phyloP scores from a whole-genome alignment of 1,140 invertebrate genomes.

The Apis laboriosa region DNA sequence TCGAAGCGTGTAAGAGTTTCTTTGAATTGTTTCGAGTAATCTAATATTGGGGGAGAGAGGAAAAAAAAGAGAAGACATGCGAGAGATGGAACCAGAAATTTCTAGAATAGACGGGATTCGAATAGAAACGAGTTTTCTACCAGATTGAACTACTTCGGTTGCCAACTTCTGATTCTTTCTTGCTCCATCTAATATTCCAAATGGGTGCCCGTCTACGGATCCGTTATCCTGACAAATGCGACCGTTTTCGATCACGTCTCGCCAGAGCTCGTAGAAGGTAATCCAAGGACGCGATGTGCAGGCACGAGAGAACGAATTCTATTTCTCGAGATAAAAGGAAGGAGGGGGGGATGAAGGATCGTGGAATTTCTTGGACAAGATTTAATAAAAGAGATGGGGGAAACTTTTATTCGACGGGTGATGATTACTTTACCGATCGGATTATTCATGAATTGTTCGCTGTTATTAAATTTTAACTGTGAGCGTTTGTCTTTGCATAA shows the following conservation, averaged over 20 bases:
- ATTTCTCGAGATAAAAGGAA: background rate
- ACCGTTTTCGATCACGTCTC: conserved; percentile 3
- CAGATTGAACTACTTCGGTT: conserved; percentile 12
- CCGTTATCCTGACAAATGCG: conserved; percentile 22
- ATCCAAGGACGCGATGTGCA: conserved; percentile 13
- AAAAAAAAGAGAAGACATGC: background rate
- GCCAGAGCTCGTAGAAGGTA: background rate
- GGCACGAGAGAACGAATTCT: background rate
- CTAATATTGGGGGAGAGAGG: too few relatives aligned
- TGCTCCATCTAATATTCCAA: conserved; percentile 10
- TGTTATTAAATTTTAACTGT: background rate
- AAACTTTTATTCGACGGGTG: too few relatives aligned
- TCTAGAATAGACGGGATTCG: too few relatives aligned
- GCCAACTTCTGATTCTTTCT: conserved; percentile 10
- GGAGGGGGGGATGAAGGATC: background rate
- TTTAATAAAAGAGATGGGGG: background rate
- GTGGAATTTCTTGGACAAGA: background rate
- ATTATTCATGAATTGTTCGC: background rate
- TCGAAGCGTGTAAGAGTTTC: too few relatives aligned
- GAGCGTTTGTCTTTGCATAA: too few relatives aligned
- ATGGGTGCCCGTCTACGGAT: background rate
- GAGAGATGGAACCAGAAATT: too few relatives aligned
- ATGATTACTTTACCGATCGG: too few relatives aligned
- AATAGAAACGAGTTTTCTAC: background rate
- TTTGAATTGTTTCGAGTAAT: too few relatives aligned